phyloP scores from a whole-genome alignment of 2,888 invertebrate species.

The Heliconius ismenius region DNA sequence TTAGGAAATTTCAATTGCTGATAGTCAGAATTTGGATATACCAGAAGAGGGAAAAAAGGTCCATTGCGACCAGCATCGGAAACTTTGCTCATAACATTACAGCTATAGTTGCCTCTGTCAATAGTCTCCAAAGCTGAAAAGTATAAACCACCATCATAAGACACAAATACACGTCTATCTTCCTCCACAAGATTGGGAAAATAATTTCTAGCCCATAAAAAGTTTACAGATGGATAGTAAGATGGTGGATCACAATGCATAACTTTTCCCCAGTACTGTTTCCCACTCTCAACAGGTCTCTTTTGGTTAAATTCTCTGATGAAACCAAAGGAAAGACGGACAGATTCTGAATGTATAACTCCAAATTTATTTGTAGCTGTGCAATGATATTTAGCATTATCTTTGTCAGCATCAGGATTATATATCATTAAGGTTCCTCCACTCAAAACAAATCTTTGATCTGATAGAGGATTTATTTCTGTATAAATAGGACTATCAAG shows the following conservation, averaged over 20 bases:
- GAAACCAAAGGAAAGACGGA: slow-evolving; percentile 92
- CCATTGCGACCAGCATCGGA: slow-evolving; percentile 94
- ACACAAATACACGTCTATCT: slow-evolving; percentile 95
- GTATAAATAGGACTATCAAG: slow-evolving; percentile 87
- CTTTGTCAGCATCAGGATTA: slow-evolving; percentile 89
- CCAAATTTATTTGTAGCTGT: slow-evolving; percentile 95
- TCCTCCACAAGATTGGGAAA: slow-evolving; percentile 97
- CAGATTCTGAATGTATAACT: slow-evolving; percentile 92
- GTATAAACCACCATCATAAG: slow-evolving; percentile 95
- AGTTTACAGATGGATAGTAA: slow-evolving; percentile 93
- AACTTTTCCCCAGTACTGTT: slow-evolving; percentile 96
- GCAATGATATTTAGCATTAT: slow-evolving; percentile 95
- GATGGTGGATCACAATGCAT: slow-evolving; percentile 96
- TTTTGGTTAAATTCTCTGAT: slow-evolving; percentile 95
- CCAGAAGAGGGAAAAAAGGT: slow-evolving; percentile 91
- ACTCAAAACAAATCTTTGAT: slow-evolving; percentile 91
- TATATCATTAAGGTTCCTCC: slow-evolving; percentile 95
- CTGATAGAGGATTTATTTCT: slow-evolving; percentile 88
- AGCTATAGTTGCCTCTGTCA: slow-evolving; percentile 94
- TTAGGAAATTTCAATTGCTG: slow-evolving; percentile 96
- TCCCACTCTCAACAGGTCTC: slow-evolving; percentile 90
- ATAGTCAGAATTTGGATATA: slow-evolving; percentile 92
- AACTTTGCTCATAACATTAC: slow-evolving; percentile 93
- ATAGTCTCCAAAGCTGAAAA: slow-evolving; percentile 96
- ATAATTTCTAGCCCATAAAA: slow-evolving; percentile 94